These are phyloP conservation scores for Noctilio leporinus DNA, from an alignment of 2,113 vertebrate genomes.

Conservation along the genomic window DNA sequence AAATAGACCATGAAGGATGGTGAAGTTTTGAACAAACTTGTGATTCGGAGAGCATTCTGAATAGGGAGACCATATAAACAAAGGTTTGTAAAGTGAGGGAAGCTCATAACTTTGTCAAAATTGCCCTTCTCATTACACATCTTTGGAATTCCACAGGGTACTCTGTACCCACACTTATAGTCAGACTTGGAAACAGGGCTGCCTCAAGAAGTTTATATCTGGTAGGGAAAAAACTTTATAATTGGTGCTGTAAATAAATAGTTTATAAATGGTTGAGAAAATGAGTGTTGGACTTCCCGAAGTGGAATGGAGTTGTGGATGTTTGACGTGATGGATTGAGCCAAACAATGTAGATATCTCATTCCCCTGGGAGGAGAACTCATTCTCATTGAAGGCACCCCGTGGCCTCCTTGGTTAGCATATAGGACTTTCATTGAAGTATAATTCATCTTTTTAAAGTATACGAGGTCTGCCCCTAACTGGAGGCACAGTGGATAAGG, in stretches of 20 bases:
- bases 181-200: background rate
- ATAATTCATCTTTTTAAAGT: background rate
- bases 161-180: background rate
- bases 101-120: background rate
- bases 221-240: background rate
- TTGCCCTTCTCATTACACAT: background rate
- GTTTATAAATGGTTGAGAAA: background rate
- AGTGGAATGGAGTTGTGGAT: background rate
- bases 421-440: background rate
- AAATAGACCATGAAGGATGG: background rate
- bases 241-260: background rate
- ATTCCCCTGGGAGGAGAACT: background rate
- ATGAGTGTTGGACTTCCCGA: background rate
- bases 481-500: too few relatives aligned
- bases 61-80: background rate
- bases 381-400: background rate
- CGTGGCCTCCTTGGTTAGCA: background rate
- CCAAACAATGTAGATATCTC: background rate
- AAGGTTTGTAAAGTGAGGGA: background rate
- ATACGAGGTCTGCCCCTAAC: too few relatives aligned
- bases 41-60: background rate
- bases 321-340: background rate
- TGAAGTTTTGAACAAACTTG: background rate
- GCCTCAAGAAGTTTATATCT: background rate
- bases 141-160: background rate